Evolutionary conservation across 2,888 invertebrate genomes (phyloP).

Genomic region (Dusona sp.): DNA sequence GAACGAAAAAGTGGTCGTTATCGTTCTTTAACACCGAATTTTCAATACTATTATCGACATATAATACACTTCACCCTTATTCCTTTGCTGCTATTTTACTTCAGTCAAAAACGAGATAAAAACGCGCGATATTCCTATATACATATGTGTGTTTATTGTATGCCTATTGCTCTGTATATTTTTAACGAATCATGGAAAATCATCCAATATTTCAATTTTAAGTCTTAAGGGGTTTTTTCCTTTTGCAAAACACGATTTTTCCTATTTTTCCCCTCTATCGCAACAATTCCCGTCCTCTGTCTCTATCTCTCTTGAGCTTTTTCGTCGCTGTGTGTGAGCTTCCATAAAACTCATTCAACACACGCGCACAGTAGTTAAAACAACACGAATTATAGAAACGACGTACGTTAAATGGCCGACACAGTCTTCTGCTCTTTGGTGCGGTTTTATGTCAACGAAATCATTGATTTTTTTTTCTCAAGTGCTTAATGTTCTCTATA

Average conservation of each 20-base stretch:
- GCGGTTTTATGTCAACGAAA: background rate
- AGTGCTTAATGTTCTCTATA: background rate
- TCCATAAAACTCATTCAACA: constrained; percentile 15
- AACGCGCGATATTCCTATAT: background rate
- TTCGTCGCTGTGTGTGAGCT: constrained; percentile 1
- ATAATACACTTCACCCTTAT: constrained; percentile 48
- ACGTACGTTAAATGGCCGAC: constrained; percentile 20
- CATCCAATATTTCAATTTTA: background rate
- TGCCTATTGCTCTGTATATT: background rate
- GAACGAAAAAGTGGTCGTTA: constrained; percentile 29
- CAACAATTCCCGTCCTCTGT: background rate
- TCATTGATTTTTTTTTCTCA: background rate
- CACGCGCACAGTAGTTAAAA: background rate
- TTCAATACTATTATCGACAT: constrained; percentile 3
- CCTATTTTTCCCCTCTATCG: background rate
- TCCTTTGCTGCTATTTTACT: background rate
- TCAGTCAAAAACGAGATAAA: constrained; percentile 12
- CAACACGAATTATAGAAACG: background rate
- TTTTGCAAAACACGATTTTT: background rate
- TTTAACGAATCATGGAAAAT: background rate
- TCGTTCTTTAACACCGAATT: constrained; percentile 54
- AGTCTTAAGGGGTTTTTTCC: background rate
- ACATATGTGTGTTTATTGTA: background rate
- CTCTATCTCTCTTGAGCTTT: constrained; percentile 2
- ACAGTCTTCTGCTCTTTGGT: background rate